Evolutionary conservation across 92 coral and sea anemone species (phyloP), one percentile per base, ranked within the genome.

Genomic region (Desmophyllum pertusum): DNA sequence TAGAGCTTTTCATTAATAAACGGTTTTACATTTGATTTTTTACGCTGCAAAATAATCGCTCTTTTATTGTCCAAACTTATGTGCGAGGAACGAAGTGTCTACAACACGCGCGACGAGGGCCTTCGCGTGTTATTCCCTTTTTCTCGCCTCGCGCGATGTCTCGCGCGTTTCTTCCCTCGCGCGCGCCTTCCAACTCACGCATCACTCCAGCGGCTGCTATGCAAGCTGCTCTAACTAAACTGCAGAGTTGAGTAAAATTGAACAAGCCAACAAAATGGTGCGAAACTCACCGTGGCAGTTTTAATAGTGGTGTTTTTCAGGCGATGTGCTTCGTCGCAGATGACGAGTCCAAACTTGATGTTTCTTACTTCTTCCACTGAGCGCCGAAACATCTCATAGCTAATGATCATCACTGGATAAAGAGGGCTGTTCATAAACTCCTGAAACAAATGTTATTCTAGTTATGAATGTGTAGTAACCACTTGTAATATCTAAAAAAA

Each of bases 271-370:
- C 15, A 64, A 38, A 25, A 21, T 25, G 14, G 35, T 10, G 11
- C 62, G 9, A 2, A 21, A 31, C 93, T 36, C 87, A 96, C 99
- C 89, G 95, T 88, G 30, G 93, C 93, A 29, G 99, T 96, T 83
- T 96, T 96, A 64, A 96, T 96, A 18, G 88, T 77, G 57, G 95
- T 88, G 88, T 96, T 96, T 81, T 96, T 96, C 64, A 96, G 77
- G 51, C 99, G 96, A 86, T 96, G 99, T n/a, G 99, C 99, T 76
- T 96, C 99, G 55, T 96, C 99, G 69, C 99, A 96, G 68, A 96
- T 84, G 10, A 96, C 83, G 62, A 96, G 88, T 81, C 92, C 95
- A 75, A 96, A 96, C 86, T 92, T 96, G 78, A 94, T 83, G 74
- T 87, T 87, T 63, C 79, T 77, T 38, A 96, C 86, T 64, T 94